These are phyloP conservation scores for Ranitomeya imitator DNA, from an alignment of 2,113 vertebrate species.

Conservation along the genomic window DNA sequence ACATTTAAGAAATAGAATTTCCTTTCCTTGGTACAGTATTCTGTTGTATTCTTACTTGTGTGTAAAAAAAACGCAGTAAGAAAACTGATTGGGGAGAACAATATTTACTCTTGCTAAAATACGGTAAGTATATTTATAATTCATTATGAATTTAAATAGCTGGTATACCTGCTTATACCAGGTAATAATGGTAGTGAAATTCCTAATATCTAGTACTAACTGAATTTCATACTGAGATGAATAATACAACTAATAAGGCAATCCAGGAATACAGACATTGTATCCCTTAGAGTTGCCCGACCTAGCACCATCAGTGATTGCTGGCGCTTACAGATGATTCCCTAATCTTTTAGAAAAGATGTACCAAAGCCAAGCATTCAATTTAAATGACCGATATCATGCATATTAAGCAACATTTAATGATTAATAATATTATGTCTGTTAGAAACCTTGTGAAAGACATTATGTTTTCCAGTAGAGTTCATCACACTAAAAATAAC, in stretches of 20 bases:
- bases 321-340: background rate
- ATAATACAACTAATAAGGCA: background rate
- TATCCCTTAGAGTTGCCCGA: background rate
- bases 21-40: too few species aligned
- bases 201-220: background rate
- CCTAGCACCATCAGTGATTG: background rate
- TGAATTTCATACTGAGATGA: background rate
- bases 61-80: too few species aligned
- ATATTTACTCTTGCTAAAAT: too few species aligned
- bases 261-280: background rate
- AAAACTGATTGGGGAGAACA: too few species aligned
- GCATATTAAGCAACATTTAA: background rate
- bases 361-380: background rate
- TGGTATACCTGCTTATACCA: background rate
- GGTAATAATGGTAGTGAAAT: too few species aligned
- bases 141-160: background rate
- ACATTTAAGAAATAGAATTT: too few species aligned
- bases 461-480: slow-evolving; percentile 51
- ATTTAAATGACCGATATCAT: slow-evolving; percentile 14
- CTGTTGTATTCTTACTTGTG: too few species aligned
- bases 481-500: slow-evolving; percentile 49
- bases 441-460: slow-evolving; percentile 29
- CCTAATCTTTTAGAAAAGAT: background rate
- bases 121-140: background rate
- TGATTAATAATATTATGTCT: slow-evolving; percentile 46